A percentile compares a stretch with the other conserved stretches of the same genome.
Evolutionary conservation across 2,888 invertebrate genomes (phyloP).

Genomic region (Oxystoma pomonae): DNA sequence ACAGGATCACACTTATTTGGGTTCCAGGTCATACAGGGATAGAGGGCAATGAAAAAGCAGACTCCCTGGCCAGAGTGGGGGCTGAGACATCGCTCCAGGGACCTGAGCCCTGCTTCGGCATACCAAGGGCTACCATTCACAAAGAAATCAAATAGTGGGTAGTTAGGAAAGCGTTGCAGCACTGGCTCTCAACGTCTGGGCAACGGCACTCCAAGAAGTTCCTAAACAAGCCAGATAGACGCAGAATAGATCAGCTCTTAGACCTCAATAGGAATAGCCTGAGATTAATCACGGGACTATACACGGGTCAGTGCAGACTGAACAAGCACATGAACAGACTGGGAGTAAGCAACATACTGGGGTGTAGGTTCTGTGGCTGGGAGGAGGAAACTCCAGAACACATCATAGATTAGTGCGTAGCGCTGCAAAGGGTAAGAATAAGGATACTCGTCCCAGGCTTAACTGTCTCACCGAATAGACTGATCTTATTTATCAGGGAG

Average conservation of each 20-base stretch:
- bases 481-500: no score
- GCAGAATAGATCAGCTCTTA: not conserved
- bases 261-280: not conserved
- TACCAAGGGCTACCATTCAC: not conserved
- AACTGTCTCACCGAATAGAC: no score
- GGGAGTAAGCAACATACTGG: no score
- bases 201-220: not conserved
- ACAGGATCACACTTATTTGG: not conserved
- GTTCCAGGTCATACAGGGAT: not conserved
- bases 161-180: no score
- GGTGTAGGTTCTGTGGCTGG: no score
- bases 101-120: not conserved
- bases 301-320: not conserved
- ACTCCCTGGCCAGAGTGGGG: not conserved
- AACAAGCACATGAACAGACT: no score
- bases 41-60: not conserved
- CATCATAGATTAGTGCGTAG: no score
- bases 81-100: not conserved
- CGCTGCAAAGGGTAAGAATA: no score
- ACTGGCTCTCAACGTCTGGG: no score
- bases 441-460: no score
- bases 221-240: not conserved
- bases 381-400: no score
- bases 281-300: not conserved
- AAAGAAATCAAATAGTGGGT: no score